Evolutionary conservation across 2,797 vertebrate species (phyloP).

Genomic region (Botia kubotai): DNA sequence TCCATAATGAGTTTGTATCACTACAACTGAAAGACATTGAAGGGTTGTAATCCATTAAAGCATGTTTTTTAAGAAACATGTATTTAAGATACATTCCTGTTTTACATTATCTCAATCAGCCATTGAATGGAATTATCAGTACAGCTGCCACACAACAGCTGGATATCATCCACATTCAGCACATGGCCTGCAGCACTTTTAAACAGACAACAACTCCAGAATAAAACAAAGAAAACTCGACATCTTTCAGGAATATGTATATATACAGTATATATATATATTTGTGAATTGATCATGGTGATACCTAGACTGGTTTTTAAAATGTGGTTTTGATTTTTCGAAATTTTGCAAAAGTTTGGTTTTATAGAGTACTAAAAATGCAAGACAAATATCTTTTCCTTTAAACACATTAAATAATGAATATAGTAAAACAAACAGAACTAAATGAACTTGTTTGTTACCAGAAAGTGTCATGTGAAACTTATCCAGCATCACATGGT

Average conservation of each 20-base stretch:
- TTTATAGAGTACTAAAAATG: too few species aligned
- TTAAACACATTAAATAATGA: too few species aligned
- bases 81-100: neutral
- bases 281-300: too few species aligned
- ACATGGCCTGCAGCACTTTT: neutral
- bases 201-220: neutral
- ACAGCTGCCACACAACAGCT: slow-evolving; percentile 25
- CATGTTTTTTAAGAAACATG: neutral
- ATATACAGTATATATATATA: too few species aligned
- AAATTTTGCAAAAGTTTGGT: too few species aligned
- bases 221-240: neutral
- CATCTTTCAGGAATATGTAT: neutral
- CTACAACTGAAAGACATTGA: neutral
- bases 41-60: neutral
- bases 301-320: too few species aligned
- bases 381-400: too few species aligned
- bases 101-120: neutral
- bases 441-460: too few species aligned
- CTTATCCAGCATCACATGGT: too few species aligned
- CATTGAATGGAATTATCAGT: neutral
- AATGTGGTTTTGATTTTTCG: too few species aligned
- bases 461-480: too few species aligned
- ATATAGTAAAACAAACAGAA: too few species aligned
- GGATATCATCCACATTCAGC: slow-evolving; percentile 12
- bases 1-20: neutral